Evolutionary conservation across 2,888 invertebrate genomes (phyloP), one percentile per base, ranked within the genome.

Genomic region (Neoitamus cyanurus): DNA sequence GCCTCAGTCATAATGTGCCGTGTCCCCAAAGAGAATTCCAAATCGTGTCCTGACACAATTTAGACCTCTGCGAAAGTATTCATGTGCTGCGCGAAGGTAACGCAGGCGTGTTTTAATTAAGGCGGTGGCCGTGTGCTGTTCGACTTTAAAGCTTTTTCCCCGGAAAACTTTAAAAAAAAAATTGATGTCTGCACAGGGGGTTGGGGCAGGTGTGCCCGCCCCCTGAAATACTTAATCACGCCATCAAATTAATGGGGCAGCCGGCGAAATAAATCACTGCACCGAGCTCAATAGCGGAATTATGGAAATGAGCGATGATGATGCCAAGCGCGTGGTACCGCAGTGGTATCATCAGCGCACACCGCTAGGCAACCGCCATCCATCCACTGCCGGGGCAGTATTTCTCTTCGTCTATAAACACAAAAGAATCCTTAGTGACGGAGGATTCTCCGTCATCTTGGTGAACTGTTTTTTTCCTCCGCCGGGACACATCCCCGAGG

Each of bases 221-320:
- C 7, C 15, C 31, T 7, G 7, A 25, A 78, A 78, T 78, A 58
- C 72, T 83, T 72, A 83, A 83, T 83, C 70, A 83, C 72, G 48
- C 42, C 70, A 30, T 72, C 72, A 83, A 83, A 83, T 72, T 83
- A 72, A 83, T 83, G 83, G 42, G 46, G 20, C 11, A 31, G 6
- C 83, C 37, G 72, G 70, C 46, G 70, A 72, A 83, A 83, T 83
- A 83, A 83, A 83, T 83, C 72, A 83, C 78, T 78, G 78, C 48
- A 78, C 58, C 58, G 31, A 13, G 48, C 58, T 83, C 83, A 83
- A 83, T 83, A 83, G 83, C 28, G 20, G 72, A 83, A 83, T 83
- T 83, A 83, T 83, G 83, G 46, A 83, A 83, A 83, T 83, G 83
- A 83, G 30, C 70, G 70, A 83, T 83, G 83, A 83, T 42, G 72